Conservation (phyloP, 1,140 invertebrate genomes). For the Patella vulgata region DNA sequence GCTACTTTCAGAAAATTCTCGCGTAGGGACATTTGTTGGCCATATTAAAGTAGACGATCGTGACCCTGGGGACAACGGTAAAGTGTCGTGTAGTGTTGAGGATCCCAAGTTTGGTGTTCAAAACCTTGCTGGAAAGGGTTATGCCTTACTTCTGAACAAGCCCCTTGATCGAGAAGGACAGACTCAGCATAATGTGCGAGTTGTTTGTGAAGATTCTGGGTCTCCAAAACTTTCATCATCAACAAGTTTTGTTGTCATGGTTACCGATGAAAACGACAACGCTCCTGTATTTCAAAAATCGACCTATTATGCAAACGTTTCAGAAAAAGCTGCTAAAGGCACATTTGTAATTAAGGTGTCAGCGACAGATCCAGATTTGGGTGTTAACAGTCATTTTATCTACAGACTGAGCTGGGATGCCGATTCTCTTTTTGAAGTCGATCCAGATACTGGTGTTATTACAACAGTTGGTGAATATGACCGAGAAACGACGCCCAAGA, state of each 20-base stretch:
- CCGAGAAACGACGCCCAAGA: conserved; percentile 23
- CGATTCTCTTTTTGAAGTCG: conserved; percentile 31
- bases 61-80: conserved; percentile 42
- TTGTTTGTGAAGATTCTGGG: conserved; percentile 47
- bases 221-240: conserved; percentile 30
- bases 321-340: conserved; percentile 27
- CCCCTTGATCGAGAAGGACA: conserved; percentile 46
- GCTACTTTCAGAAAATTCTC: conserved; percentile 22
- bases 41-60: conserved; percentile 31
- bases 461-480: conserved; percentile 30
- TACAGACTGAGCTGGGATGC: conserved; percentile 30
- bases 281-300: conserved; percentile 37
- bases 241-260: conserved; percentile 33
- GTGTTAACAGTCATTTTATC: conserved; percentile 30
- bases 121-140: conserved; percentile 29
- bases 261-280: conserved; percentile 53
- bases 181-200: conserved; percentile 27
- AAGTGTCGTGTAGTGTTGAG: conserved; percentile 24
- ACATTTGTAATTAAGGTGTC: conserved; percentile 23
- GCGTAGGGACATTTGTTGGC: conserved; percentile 15
- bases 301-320: conserved; percentile 37
- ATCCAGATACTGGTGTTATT: conserved; percentile 34
- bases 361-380: conserved; percentile 12
- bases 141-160: conserved; percentile 34
- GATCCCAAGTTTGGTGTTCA: conserved; percentile 36